These are phyloP conservation scores for Montipora efflorescens DNA, from an alignment of 64 coral and sea anemone genomes.

Conservation along the genomic window DNA sequence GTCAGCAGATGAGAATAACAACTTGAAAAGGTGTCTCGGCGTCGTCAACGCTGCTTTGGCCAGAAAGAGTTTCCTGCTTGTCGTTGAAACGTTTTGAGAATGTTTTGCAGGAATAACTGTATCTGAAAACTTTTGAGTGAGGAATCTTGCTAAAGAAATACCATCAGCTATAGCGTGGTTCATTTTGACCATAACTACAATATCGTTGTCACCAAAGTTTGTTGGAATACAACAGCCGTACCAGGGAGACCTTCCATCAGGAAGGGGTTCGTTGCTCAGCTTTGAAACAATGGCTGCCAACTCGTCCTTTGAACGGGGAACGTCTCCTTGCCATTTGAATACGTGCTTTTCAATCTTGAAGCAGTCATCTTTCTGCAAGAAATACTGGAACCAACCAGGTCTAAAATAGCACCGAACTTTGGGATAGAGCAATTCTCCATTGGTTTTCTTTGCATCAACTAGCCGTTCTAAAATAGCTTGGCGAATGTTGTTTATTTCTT, in stretches of 20 bases:
- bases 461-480: slow-evolving; percentile 59
- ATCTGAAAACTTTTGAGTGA: slow-evolving; percentile 73
- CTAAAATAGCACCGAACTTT: slow-evolving; percentile 55
- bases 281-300: slow-evolving; percentile 76
- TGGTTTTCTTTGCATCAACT: slow-evolving; percentile 47
- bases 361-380: slow-evolving; percentile 78
- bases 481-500: slow-evolving; percentile 54
- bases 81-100: slow-evolving; percentile 64
- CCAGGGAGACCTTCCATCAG: slow-evolving; percentile 71
- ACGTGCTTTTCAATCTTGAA: slow-evolving; percentile 92
- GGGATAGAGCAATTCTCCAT: slow-evolving; percentile 69
- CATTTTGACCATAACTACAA: slow-evolving; percentile 57
- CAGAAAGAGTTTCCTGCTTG: slow-evolving; percentile 24
- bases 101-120: slow-evolving; percentile 51
- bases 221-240: slow-evolving; percentile 81
- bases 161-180: slow-evolving; percentile 92
- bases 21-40: slow-evolving; percentile 36
- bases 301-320: slow-evolving; percentile 84
- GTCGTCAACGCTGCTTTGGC: slow-evolving; percentile 74
- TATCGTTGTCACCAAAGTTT: slow-evolving; percentile 68
- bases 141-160: slow-evolving; percentile 74
- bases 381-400: slow-evolving; percentile 93
- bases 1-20: slow-evolving; percentile 56
- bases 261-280: slow-evolving; percentile 60
- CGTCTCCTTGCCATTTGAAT: slow-evolving; percentile 68